phyloP scores from a whole-genome alignment of 1,140 invertebrate genomes.

The Bursaphelenchus mucronatus region DNA sequence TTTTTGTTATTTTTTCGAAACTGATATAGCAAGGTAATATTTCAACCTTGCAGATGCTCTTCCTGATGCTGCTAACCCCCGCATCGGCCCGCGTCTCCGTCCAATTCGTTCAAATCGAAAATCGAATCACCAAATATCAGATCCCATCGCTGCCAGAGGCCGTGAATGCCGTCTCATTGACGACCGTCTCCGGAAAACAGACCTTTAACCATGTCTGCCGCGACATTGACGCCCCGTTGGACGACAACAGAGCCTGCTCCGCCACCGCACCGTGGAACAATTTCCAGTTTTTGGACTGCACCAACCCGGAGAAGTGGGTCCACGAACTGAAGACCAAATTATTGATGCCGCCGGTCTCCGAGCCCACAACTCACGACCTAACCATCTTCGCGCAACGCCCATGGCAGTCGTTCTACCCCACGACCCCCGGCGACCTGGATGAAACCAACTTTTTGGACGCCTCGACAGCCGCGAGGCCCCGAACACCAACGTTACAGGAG shows the following conservation, averaged over 20 bases:
- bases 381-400: neutral
- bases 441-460: slow-evolving; percentile 11
- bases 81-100: slow-evolving; percentile 79
- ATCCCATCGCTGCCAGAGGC: slow-evolving; percentile 41
- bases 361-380: neutral
- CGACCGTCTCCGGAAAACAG: slow-evolving; percentile 34
- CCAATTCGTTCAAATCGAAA: slow-evolving; percentile 70
- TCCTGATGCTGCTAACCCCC: slow-evolving; percentile 76
- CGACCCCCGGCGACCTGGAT: neutral
- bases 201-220: slow-evolving; percentile 49
- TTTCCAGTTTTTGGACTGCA: slow-evolving; percentile 34
- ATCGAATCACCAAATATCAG: slow-evolving; percentile 41
- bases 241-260: neutral
- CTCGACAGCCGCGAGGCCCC: neutral
- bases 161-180: slow-evolving; percentile 38
- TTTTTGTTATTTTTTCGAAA: slow-evolving; percentile 66
- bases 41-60: slow-evolving; percentile 69
- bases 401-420: neutral
- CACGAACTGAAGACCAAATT: slow-evolving; percentile 5
- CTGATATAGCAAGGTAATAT: slow-evolving; percentile 68
- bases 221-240: slow-evolving; percentile 31
- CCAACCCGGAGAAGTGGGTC: slow-evolving; percentile 1
- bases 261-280: slow-evolving; percentile 29
- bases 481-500: slow-evolving; percentile 15
- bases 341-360: neutral